A percentile compares a stretch with the other conserved stretches of the same genome.
Evolutionary conservation across 2,888 invertebrate genomes (phyloP).

Genomic region (Keiferia lycopersicella): DNA sequence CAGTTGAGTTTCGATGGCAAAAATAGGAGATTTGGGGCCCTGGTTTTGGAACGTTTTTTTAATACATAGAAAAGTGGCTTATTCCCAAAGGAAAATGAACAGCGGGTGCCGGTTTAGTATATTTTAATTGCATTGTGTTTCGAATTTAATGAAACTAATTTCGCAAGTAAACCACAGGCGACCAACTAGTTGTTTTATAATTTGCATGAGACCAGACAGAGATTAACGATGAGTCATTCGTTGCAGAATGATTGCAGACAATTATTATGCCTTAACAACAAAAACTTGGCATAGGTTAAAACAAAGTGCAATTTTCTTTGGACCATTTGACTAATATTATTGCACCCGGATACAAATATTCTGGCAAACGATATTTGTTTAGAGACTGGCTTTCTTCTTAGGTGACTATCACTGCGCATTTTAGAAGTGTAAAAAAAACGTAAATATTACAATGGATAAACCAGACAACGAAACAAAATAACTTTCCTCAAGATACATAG

Average conservation of each 20-base stretch:
- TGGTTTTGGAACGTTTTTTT: too few species aligned
- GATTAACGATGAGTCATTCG: conserved; percentile 2
- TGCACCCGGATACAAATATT: conserved; percentile 8
- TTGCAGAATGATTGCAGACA: neutral
- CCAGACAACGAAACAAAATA: too few species aligned
- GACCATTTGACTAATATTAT: neutral
- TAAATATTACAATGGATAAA: too few species aligned
- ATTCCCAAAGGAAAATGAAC: too few species aligned
- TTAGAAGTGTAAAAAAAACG: neutral
- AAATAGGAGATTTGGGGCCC: too few species aligned
- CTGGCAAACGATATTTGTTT: neutral
- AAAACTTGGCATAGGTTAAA: conserved; percentile 12
- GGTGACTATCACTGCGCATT: neutral
- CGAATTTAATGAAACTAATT: neutral
- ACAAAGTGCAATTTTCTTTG: conserved; percentile 12
- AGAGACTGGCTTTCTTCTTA: too few species aligned
- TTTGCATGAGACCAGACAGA: neutral
- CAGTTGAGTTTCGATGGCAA: too few species aligned
- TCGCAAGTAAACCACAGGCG: neutral
- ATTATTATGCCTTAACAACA: neutral
- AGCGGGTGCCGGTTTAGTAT: too few species aligned
- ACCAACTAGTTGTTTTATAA: neutral
- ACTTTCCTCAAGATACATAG: too few species aligned
- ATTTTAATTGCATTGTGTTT: too few species aligned
- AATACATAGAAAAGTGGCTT: too few species aligned